A percentile compares a stretch with the other conserved stretches of the same genome.
Conservation (phyloP, 2,888 invertebrate species). For the Omphaloscelis lunosa region DNA sequence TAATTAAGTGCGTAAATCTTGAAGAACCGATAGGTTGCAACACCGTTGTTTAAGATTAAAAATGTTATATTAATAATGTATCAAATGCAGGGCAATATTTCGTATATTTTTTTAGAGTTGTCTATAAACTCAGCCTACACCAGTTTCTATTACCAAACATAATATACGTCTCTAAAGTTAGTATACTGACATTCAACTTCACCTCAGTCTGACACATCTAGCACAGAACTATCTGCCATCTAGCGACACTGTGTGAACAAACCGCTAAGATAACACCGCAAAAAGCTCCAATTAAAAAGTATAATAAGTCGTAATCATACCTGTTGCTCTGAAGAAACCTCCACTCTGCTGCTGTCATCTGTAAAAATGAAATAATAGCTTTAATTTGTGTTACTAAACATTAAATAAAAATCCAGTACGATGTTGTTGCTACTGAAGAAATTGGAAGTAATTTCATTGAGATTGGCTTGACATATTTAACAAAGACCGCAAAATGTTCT, state of each 20-base stretch:
- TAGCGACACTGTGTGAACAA: conserved; percentile 35
- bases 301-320: conserved; percentile 71
- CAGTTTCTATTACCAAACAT: not conserved
- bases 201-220: conserved; percentile 14
- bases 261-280: conserved; percentile 16
- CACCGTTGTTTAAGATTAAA: not conserved
- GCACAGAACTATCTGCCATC: conserved; percentile 19
- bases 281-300: conserved; percentile 38
- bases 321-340: conserved; percentile 87
- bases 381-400: conserved; percentile 24
- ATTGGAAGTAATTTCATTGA: not conserved
- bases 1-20: not conserved
- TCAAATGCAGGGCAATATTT: not conserved
- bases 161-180: not conserved
- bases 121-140: not conserved
- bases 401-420: not conserved
- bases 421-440: not conserved
- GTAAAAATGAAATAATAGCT: conserved; percentile 76
- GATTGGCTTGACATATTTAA: not conserved
- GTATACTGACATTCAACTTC: conserved; percentile 13
- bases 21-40: not conserved
- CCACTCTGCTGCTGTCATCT: conserved; percentile 89
- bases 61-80: not conserved
- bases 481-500: not conserved
- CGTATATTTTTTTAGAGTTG: no score